phyloP scores from a whole-genome alignment of 1,140 invertebrate genomes.

The Lucilia sericata region DNA sequence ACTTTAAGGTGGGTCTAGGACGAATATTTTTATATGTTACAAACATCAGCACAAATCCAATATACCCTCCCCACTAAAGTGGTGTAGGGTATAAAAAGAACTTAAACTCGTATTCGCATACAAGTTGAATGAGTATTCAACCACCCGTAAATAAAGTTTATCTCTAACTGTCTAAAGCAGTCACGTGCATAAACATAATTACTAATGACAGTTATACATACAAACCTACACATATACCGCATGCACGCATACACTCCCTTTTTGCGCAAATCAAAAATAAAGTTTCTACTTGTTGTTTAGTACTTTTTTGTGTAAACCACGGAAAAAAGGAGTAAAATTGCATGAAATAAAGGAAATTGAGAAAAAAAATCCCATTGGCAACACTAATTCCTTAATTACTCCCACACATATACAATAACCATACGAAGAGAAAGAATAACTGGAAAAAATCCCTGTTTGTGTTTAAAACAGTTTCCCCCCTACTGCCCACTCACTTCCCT shows the following conservation, averaged over 20 bases:
- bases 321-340: not conserved
- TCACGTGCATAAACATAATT: conserved; percentile 36
- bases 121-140: not conserved
- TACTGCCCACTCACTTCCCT: not conserved
- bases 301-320: not conserved
- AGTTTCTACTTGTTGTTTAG: not conserved
- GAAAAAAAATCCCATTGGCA: conserved; percentile 32
- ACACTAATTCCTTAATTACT: conserved; percentile 42
- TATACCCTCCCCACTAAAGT: too few relatives aligned
- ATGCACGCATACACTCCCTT: not conserved
- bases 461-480: not conserved
- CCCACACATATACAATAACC: not conserved
- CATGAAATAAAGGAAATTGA: not conserved
- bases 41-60: too few relatives aligned
- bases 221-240: not conserved
- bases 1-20: too few relatives aligned
- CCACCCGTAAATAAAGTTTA: conserved; percentile 32
- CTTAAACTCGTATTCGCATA: not conserved
- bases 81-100: too few relatives aligned
- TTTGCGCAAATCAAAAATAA: not conserved
- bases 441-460: not conserved
- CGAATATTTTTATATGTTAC: too few relatives aligned
- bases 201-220: conserved; percentile 30
- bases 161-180: conserved; percentile 41
- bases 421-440: not conserved